phyloP scores from a whole-genome alignment of 2,113 vertebrate species.

The Variabilichromis moorii region DNA sequence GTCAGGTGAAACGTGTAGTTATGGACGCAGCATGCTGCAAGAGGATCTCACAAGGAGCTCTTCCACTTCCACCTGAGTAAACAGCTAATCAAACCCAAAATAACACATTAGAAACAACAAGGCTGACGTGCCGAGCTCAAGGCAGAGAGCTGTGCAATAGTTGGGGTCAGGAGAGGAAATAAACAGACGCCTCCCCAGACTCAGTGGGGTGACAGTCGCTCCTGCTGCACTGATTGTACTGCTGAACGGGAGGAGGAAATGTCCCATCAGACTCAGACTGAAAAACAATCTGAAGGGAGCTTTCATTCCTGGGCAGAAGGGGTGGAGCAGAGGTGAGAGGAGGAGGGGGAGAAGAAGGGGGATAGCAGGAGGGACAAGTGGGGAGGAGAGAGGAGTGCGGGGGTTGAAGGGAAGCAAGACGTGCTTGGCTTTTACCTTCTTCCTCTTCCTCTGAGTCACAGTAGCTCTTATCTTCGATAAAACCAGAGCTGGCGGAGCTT shows the following conservation, averaged over 20 bases:
- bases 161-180: slow-evolving; percentile 52
- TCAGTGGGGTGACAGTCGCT: slow-evolving; percentile 61
- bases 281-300: slow-evolving; percentile 61
- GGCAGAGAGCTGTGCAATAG: slow-evolving; percentile 10
- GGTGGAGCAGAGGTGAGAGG: neutral
- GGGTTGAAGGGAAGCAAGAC: slow-evolving; percentile 34
- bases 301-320: slow-evolving; percentile 24
- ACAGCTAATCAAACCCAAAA: slow-evolving; percentile 71
- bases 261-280: slow-evolving; percentile 46
- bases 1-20: slow-evolving; percentile 38
- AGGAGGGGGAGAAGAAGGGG: neutral
- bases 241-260: slow-evolving; percentile 66
- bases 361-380: neutral
- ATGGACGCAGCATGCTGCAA: neutral
- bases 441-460: slow-evolving; percentile 92
- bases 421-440: slow-evolving; percentile 78
- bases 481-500: slow-evolving; percentile 90
- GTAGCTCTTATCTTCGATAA: slow-evolving; percentile 94
- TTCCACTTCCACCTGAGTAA: slow-evolving; percentile 70
- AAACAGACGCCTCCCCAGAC: slow-evolving; percentile 50
- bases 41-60: slow-evolving; percentile 37
- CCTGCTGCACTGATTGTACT: slow-evolving; percentile 57
- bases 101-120: slow-evolving; percentile 56
- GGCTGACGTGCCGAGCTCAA: neutral
- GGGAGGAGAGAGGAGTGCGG: neutral